Base-by-base conservation (phyloP, 2,888 invertebrate genomes). In the Ennomos quercinarius region DNA sequence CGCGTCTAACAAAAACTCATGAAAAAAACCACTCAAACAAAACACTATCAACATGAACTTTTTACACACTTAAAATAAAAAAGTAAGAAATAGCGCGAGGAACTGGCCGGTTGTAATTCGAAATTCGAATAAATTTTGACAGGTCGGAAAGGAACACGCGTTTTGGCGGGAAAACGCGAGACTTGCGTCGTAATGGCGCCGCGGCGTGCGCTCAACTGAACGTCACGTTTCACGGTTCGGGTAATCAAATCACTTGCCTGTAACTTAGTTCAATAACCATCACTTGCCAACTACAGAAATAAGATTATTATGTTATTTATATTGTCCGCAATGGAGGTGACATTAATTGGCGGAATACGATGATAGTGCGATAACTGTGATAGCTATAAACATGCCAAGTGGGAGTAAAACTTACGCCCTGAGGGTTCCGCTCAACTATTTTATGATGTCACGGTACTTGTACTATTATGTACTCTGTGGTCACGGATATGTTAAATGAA, bases 121-220 rank as follows among this genome's bases (percentile, higher is more conserved):
- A 70, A 42, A 66, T 73, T 76, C 70, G 67, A 70, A 47, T 42
- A 44, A 43, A 70, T 47, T 70, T 66, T 70, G 74, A 73, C 71
- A 74, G 67, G 35, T 76, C 80, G 78, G 61, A 76, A 76, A 77
- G 74, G 76, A 72, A 70, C 68, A 74, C 76, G 74, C 76, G 75
- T 83, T 85, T 83, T 77, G 75, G 79, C 86, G 84, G 78, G 78
- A 81, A 84, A 84, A 81, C 75, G 68, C 72, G 70, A 54, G 66
- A 70, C 72, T 72, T 44, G 68, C 89, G 86, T 81, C 74, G 54
- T 27, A 50, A 63, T 54, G 59, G 27, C 46, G 57, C 71, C 83
- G 80, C 85, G 68, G 72, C 76, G 72, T 71, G 84, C 88, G 86
- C 77, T 72, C 72, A 72, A 91, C 91, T 91, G 80, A 78, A 68